phyloP scores from a whole-genome alignment of 2,888 invertebrate species.

The Apotomis capreana region DNA sequence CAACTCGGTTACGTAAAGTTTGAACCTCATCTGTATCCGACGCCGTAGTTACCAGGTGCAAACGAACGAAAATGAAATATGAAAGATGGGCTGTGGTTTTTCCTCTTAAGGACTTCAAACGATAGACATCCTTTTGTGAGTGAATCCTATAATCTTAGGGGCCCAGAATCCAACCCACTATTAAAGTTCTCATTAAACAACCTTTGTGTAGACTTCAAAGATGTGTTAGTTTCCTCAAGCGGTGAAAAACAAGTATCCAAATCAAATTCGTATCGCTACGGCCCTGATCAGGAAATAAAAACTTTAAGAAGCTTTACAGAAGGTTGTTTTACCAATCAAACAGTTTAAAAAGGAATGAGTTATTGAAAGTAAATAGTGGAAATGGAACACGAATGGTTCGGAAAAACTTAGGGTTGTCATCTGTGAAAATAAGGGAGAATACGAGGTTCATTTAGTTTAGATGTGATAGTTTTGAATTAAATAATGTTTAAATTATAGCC shows the following conservation, averaged over 20 bases:
- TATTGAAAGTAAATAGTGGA: background rate
- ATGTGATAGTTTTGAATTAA: no score
- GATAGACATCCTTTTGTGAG: background rate
- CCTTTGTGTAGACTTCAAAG: slow-evolving; percentile 39
- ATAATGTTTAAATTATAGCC: accelerated
- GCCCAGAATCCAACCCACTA: slow-evolving; percentile 11
- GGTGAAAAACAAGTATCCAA: background rate
- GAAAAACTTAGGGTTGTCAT: background rate
- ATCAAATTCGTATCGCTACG: background rate
- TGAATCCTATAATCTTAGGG: slow-evolving; percentile 2
- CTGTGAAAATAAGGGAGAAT: slow-evolving; percentile 7
- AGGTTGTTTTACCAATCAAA: background rate
- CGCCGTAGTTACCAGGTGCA: no score
- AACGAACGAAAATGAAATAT: no score
- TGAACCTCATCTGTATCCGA: no score
- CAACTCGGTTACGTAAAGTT: no score
- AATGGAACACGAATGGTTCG: background rate
- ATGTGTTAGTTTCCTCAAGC: slow-evolving; percentile 33
- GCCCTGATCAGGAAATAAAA: background rate
- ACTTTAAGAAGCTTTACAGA: background rate
- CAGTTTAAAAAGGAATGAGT: background rate
- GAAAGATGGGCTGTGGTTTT: no score
- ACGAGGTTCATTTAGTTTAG: background rate
- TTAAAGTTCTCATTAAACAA: slow-evolving; percentile 29
- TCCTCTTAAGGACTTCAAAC: background rate